phyloP scores from a whole-genome alignment of 2,113 vertebrate genomes.

The Mohoua ochrocephala region DNA sequence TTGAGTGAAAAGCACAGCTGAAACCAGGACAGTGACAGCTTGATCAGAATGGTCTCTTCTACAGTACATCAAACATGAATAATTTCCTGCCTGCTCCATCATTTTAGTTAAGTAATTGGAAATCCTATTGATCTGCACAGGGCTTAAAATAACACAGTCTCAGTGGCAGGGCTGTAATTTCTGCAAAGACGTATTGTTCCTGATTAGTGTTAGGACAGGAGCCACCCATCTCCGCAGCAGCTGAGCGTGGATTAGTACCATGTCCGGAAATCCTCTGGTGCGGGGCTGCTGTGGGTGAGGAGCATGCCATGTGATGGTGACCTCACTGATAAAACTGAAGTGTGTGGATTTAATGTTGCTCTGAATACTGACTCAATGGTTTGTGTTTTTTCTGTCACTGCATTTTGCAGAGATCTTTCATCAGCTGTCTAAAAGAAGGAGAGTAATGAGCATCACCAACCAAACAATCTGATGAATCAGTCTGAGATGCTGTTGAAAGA shows the following conservation, averaged over 20 bases:
- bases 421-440: not conserved
- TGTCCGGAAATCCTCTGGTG: not conserved
- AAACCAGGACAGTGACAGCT: not conserved
- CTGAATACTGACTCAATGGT: not conserved
- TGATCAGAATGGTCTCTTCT: constrained; percentile 1
- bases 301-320: not conserved
- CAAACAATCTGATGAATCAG: not conserved
- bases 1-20: not conserved
- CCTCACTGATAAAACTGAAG: not conserved
- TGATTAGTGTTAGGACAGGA: not conserved
- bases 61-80: constrained; percentile 1
- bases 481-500: not conserved
- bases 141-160: not conserved
- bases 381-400: not conserved
- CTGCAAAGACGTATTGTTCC: not conserved
- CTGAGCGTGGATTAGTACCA: not conserved
- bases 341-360: not conserved
- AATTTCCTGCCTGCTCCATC: constrained; percentile 11
- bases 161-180: not conserved
- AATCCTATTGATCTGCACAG: not conserved
- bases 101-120: constrained; percentile 35
- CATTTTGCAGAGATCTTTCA: not conserved
- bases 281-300: not conserved
- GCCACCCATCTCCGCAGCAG: not conserved
- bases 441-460: not conserved